A percentile compares a stretch with the other conserved stretches of the same genome.
These are phyloP conservation scores for Sebastes flavidus DNA, from an alignment of 2,797 vertebrate genomes.

Conservation along the genomic window DNA sequence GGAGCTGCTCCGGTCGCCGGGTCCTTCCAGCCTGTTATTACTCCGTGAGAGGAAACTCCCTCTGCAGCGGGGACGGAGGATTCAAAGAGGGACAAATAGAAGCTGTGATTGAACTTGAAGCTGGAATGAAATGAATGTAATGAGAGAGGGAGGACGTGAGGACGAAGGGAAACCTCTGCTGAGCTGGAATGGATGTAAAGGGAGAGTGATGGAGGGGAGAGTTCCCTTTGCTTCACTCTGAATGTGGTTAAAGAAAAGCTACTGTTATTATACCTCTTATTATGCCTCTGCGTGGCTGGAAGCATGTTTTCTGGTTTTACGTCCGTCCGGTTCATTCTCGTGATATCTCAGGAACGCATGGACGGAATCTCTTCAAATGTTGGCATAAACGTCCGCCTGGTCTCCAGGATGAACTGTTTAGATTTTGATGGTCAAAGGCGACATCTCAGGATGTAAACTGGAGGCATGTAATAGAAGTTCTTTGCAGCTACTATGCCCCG, in stretches of 20 bases:
- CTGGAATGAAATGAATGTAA: constrained; percentile 24
- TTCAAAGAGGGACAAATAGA: neutral
- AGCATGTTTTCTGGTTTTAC: no score
- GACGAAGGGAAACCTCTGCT: neutral
- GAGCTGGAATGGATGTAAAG: neutral
- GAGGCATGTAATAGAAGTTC: no score
- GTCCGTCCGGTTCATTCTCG: no score
- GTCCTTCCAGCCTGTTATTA: constrained; percentile 40
- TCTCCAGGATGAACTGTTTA: no score
- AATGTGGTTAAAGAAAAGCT: neutral
- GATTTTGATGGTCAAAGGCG: no score
- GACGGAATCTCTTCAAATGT: no score
- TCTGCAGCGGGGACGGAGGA: neutral
- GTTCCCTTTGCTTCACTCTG: neutral
- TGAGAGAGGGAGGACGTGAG: neutral
- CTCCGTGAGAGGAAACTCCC: constrained; percentile 37
- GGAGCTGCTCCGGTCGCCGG: neutral
- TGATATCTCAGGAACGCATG: no score
- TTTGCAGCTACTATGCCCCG: no score
- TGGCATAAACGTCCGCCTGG: no score
- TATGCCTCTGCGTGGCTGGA: fast-evolving
- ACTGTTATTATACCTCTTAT: neutral
- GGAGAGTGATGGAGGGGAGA: neutral
- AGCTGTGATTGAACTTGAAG: neutral
- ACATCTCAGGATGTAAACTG: no score